phyloP scores from a whole-genome alignment of 2,113 vertebrate genomes.

The Salvator merianae region DNA sequence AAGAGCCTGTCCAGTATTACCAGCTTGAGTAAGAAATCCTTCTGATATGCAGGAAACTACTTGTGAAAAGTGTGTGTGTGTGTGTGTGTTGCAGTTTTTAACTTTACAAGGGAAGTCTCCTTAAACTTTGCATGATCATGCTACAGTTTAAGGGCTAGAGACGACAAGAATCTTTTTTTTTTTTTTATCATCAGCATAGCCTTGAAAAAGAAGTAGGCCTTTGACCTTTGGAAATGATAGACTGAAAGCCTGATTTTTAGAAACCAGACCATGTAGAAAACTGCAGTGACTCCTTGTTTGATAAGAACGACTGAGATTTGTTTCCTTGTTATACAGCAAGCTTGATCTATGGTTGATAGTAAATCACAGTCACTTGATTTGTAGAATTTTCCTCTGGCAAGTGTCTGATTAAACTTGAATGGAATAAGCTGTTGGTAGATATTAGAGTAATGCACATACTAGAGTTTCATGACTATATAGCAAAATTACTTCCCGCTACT shows the following conservation, averaged over 20 bases:
- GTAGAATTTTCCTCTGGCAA: constrained; percentile 26
- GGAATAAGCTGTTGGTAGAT: constrained; percentile 31
- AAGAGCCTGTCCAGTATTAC: not conserved
- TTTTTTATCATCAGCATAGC: constrained; percentile 51
- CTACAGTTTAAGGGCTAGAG: constrained; percentile 52
- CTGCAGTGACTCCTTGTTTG: constrained; percentile 51
- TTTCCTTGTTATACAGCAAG: constrained; percentile 53
- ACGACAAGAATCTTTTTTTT: constrained; percentile 51
- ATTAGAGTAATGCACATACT: constrained; percentile 27
- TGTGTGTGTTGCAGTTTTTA: constrained; percentile 24
- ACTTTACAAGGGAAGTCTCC: constrained; percentile 61
- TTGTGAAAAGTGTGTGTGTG: not conserved
- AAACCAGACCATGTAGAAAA: constrained; percentile 51
- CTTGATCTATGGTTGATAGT: constrained; percentile 47
- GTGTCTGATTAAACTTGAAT: constrained; percentile 53
- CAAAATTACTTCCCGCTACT: constrained; percentile 16
- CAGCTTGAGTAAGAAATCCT: not conserved
- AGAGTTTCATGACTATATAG: constrained; percentile 18
- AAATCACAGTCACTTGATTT: constrained; percentile 31
- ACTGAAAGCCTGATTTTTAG: constrained; percentile 27
- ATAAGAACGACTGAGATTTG: constrained; percentile 54
- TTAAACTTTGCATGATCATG: constrained; percentile 46
- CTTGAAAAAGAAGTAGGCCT: not conserved
- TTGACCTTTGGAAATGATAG: not conserved
- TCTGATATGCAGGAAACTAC: constrained; percentile 36